Percentiles rank a stretch among this genome's conserved stretches.
Conservation (phyloP, 64 coral and sea anemone species). For the Trachythela sp. region DNA sequence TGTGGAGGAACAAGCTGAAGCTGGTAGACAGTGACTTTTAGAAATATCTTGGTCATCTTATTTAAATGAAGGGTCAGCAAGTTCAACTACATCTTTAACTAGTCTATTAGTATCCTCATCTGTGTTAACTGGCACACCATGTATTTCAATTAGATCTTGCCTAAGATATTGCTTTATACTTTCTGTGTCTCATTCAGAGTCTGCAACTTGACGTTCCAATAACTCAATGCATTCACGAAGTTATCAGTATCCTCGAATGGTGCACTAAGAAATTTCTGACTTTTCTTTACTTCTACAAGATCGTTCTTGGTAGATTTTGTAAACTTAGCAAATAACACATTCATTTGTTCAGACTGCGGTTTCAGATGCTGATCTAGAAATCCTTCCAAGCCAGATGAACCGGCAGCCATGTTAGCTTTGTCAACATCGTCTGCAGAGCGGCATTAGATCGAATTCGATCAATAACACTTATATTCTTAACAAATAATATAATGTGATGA, state of each 20-base stretch:
- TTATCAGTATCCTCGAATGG: neutral
- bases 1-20: neutral
- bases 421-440: neutral
- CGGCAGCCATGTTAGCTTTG: neutral
- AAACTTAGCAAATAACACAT: neutral
- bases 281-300: slow-evolving; percentile 1
- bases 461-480: too few relatives aligned
- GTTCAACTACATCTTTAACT: neutral
- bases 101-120: neutral
- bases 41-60: neutral
- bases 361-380: neutral
- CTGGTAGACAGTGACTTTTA: neutral
- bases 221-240: neutral
- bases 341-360: neutral
- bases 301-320: neutral
- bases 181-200: neutral
- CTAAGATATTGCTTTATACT: neutral
- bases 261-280: neutral
- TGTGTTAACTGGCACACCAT: neutral
- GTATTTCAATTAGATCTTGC: neutral
- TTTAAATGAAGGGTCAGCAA: neutral
- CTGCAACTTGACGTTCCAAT: neutral
- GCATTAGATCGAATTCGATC: too few relatives aligned
- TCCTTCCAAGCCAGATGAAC: neutral
- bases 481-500: too few relatives aligned